Conservation (phyloP, 2,888 invertebrate genomes). For the Diaprepes abbreviatus region DNA sequence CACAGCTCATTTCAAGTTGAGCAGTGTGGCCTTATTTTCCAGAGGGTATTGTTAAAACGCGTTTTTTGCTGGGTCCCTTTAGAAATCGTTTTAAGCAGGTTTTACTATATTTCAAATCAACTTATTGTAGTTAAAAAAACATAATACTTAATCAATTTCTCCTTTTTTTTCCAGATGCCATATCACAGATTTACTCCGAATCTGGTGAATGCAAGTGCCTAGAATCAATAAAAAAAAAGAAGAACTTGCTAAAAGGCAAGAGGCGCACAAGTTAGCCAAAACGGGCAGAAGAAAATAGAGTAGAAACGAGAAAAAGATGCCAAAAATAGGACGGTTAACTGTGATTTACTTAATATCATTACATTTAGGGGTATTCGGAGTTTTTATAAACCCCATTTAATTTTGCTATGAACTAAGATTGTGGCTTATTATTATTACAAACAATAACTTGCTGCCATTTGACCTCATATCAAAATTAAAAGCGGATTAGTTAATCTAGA, state of each 20-base stretch:
- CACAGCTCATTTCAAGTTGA: too few species aligned
- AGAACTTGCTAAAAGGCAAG: constrained; percentile 7
- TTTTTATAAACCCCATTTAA: constrained; percentile 27
- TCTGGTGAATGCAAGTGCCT: constrained; percentile 57
- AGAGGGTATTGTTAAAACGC: too few species aligned
- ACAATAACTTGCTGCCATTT: constrained; percentile 10
- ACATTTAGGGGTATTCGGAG: constrained; percentile 1
- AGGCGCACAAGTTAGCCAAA: constrained; percentile 8
- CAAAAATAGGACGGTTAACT: constrained; percentile 31
- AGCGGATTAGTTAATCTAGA: constrained; percentile 22
- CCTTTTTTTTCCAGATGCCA: constrained; percentile 53
- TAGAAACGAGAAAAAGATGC: constrained; percentile 16
- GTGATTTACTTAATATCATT: constrained; percentile 13
- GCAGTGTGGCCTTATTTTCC: too few species aligned
- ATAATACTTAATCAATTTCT: constrained; percentile 24
- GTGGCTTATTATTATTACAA: constrained; percentile 3
- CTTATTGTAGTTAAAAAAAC: too few species aligned
- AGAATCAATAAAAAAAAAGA: constrained; percentile 27
- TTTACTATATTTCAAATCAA: too few species aligned
- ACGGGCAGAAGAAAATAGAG: neutral
- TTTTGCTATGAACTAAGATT: constrained; percentile 17
- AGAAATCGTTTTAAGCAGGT: too few species aligned
- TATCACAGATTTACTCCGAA: constrained; percentile 53
- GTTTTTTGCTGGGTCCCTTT: too few species aligned
- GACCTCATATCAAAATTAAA: constrained; percentile 20